Evolutionary conservation across 2,113 vertebrate species (phyloP).

Genomic region (Lepisosteus oculatus): DNA sequence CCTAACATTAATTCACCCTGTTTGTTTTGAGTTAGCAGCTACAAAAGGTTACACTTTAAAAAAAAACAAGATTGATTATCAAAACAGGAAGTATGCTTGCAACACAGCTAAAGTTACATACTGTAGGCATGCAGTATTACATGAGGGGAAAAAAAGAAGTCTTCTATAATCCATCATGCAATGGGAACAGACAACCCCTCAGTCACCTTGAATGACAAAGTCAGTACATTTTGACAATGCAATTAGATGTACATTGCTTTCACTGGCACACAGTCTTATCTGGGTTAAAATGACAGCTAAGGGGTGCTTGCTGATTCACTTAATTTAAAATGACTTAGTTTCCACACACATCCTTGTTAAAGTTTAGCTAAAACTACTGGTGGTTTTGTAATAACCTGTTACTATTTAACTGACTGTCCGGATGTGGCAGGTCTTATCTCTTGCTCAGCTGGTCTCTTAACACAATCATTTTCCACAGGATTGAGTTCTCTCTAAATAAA

Average conservation of each 20-base stretch:
- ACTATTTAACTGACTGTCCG: conserved; percentile 51
- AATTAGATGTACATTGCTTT: neutral
- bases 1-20: no score
- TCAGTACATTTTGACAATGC: no score
- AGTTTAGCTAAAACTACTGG: conserved; percentile 21
- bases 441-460: conserved; percentile 30
- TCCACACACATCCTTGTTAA: conserved; percentile 9
- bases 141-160: no score
- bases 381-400: conserved; percentile 43
- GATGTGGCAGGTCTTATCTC: conserved; percentile 43
- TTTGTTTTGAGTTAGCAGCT: no score
- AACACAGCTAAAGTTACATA: no score
- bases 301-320: neutral
- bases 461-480: conserved; percentile 19
- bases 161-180: no score
- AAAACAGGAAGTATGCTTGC: no score
- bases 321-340: conserved; percentile 3
- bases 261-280: neutral
- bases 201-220: no score
- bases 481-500: neutral
- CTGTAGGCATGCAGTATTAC: no score
- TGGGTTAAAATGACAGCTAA: neutral
- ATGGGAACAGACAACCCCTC: no score
- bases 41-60: no score
- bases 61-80: no score